Evolutionary conservation across 2,888 invertebrate genomes (phyloP).

Genomic region (Rhopalosiphum nymphaeae): DNA sequence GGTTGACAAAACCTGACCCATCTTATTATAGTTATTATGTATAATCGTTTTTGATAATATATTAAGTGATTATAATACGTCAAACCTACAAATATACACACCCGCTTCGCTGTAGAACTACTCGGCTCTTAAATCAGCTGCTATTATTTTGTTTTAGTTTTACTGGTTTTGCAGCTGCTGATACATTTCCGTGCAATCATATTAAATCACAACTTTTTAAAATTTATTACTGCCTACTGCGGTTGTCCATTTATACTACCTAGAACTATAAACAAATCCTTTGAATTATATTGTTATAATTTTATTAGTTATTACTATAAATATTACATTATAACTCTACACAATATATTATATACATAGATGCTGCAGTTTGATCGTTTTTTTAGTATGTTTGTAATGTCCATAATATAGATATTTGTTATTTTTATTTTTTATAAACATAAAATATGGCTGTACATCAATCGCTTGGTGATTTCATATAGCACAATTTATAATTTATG

Average conservation of each 20-base stretch:
- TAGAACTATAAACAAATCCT: constrained; percentile 23
- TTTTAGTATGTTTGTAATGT: not conserved
- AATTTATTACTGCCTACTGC: constrained; percentile 29
- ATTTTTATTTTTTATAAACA: not conserved
- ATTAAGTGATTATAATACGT: not conserved
- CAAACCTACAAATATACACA: not conserved
- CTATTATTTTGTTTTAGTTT: not conserved
- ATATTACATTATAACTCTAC: not conserved
- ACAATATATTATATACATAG: not conserved
- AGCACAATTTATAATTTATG: not conserved
- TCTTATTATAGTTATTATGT: not conserved
- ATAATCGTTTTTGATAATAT: not conserved
- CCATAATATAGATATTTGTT: not conserved
- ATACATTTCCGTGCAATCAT: not conserved
- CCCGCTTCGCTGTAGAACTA: not conserved
- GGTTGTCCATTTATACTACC: constrained; percentile 9
- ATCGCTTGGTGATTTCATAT: not conserved
- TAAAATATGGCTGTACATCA: not conserved
- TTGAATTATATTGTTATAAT: not conserved
- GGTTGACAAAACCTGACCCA: not conserved
- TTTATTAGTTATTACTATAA: not conserved
- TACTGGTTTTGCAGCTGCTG: not conserved
- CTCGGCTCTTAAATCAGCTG: not conserved
- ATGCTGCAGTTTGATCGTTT: not conserved
- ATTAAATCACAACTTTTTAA: constrained; percentile 14